Evolutionary conservation across 2,888 invertebrate genomes (phyloP).

Genomic region (Acrobasis suavella): DNA sequence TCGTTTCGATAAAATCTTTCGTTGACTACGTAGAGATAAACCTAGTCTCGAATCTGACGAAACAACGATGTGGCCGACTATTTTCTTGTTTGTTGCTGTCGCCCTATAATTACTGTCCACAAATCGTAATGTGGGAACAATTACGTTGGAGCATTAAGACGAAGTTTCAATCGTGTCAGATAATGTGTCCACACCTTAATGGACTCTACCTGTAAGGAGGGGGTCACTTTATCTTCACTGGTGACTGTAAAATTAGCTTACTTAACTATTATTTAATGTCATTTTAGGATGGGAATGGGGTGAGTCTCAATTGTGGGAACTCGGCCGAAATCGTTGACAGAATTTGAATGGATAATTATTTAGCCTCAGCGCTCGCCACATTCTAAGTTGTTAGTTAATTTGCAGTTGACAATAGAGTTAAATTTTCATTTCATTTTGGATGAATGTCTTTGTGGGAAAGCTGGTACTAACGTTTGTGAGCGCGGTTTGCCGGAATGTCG

Average conservation of each 20-base stretch:
- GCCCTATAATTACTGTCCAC: conserved; percentile 56
- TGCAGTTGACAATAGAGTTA: conserved; percentile 27
- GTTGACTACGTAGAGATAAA: neutral
- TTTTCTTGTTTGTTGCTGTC: conserved; percentile 43
- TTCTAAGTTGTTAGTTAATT: conserved; percentile 34
- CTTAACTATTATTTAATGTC: conserved; percentile 75
- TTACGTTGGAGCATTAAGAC: conserved; percentile 56
- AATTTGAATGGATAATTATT: conserved; percentile 65
- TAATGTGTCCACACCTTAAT: conserved; percentile 66
- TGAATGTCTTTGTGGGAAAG: conserved; percentile 2
- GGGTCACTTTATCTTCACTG: conserved; percentile 53
- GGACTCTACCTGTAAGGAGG: conserved; percentile 45
- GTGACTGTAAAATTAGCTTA: conserved; percentile 63
- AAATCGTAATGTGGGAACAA: conserved; percentile 63
- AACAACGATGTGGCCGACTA: neutral
- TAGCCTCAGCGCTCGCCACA: conserved; percentile 47
- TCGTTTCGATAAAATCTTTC: no score
- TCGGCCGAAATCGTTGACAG: conserved; percentile 55
- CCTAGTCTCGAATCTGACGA: neutral
- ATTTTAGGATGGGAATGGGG: conserved; percentile 64
- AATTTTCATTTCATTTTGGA: conserved; percentile 15
- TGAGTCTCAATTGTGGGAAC: conserved; percentile 67
- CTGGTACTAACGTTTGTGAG: neutral
- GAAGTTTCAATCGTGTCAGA: conserved; percentile 50
- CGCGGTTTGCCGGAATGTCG: conserved; percentile 11